Evolutionary conservation across 2,113 vertebrate species (phyloP), one percentile per base, ranked within the genome.

Genomic region (Empidonax traillii): DNA sequence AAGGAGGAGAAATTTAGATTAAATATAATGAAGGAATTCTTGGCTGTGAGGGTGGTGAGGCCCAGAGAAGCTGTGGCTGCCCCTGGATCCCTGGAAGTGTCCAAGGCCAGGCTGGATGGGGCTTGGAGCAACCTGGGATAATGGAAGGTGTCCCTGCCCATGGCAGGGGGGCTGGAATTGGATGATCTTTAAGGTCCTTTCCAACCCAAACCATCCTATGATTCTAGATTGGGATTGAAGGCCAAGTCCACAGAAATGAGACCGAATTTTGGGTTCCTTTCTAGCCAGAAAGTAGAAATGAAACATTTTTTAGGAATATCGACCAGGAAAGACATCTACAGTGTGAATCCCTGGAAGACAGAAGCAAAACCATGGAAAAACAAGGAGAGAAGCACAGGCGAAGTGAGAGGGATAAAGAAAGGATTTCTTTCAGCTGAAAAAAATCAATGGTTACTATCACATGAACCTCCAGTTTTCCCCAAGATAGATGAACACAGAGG

Each of bases 11-110:
- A 33, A 37, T 89, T 89, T 52, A 15, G 37, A 44, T 33, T 4
- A 43, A 12, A 73, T 51, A 2, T 3, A 28, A 51, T 19, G 44
- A 51, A 37, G 33, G 44, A 81, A 66, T 37, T 51, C 22, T 6
- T 58, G 1, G 0, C 25, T 51, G 14, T 44, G 17, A 21, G 33
- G 4, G 35, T 27, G 35, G 4, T 0, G 6, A 56, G 17, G 43
- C 24, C 49, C 75, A 65, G 17, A 72, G 49, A 0, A 49, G 76
- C 85, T 65, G 58, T 27, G 67, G 67, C 67, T 88, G 58, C 14
- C 17, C 41, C 75, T 56, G 83, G 43, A 47, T 25, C 66, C 41
- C 49, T 55, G 66, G 21, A 2, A 66, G 21, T 56, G 59, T 3
- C 13, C 59, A 10, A 47, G 18, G 28, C 23, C 41, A 55, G 58